Evolutionary conservation across 2,797 vertebrate genomes (phyloP), one percentile per base, ranked within the genome.

Genomic region (Ficedula albicollis): DNA sequence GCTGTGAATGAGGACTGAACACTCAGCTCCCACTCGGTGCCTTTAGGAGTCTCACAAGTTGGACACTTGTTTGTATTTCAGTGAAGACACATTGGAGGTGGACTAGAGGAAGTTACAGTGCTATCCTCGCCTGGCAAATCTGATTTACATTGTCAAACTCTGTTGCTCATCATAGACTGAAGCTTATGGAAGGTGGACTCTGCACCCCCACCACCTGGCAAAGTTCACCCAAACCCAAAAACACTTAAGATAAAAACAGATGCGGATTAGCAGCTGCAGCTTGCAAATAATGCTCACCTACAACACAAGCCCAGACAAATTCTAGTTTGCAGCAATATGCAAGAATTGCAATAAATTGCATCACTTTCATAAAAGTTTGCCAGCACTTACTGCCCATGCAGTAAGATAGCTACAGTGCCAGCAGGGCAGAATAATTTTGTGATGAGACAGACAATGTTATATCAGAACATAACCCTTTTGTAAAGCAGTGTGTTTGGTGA

Each of bases 261-360:
- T 14, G 23, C 0, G 0, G 44, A 49, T 11, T 29, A 78, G 54
- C 56, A 85, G 32, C 3, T 77, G 56, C 84, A 89, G 36, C 46
- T 84, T 68, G 68, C 34, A 80, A 80, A 48, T 19, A 91, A 59
- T 10, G 30, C 60, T 87, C 19, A 30, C 19, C 34, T n/a, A 44
- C 44, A 93, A 46, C 69, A 54, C 94, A 95, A 92, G 96, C 18
- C 95, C 84, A 89, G 82, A 80, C 93, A 95, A 83, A 92, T 92
- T 89, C 44, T 38, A 23, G 52, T 91, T 77, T 64, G 60, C 41
- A 92, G 87, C 25, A 89, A 93, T 85, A 60, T 8, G 89, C 44
- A 95, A 95, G 72, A 87, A 91, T 39, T 93, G 79, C 56, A 92
- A 91, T 72, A 92, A 96, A 91, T 96, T 95, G 91, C 91, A 96